Conservation (phyloP, 2,113 vertebrate species). For the Eptesicus fuscus region DNA sequence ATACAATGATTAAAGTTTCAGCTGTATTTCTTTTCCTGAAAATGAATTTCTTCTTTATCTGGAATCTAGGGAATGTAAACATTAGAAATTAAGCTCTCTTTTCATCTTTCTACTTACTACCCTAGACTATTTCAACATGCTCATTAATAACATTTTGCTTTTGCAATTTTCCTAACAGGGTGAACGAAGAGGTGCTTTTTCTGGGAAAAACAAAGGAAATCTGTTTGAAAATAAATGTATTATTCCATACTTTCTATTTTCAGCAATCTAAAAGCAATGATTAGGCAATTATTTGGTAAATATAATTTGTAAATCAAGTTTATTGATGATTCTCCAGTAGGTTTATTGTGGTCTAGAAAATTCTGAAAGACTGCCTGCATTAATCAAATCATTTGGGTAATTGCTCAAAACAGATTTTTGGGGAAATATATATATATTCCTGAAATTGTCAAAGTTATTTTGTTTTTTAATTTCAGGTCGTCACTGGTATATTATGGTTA, state of each 20-base stretch:
- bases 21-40: not conserved
- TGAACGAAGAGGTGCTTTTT: not conserved
- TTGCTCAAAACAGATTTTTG: not conserved
- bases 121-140: not conserved
- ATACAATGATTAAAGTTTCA: not conserved
- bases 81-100: not conserved
- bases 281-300: not conserved
- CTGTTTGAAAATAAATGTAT: not conserved
- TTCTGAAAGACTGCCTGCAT: not conserved
- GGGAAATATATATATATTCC: not conserved
- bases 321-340: not conserved
- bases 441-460: not conserved
- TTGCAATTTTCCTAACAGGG: not conserved
- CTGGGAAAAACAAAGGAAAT: not conserved
- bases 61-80: not conserved
- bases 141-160: not conserved
- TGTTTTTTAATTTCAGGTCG: not conserved
- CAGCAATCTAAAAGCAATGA: not conserved
- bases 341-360: not conserved
- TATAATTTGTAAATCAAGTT: not conserved
- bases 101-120: not conserved
- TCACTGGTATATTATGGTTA: not conserved
- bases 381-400: not conserved
- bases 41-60: not conserved
- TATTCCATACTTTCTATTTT: not conserved